A percentile compares a stretch with the other conserved stretches of the same genome.
Conservation (phyloP, 2,113 vertebrate genomes). For the Hemibagrus wyckioides region DNA sequence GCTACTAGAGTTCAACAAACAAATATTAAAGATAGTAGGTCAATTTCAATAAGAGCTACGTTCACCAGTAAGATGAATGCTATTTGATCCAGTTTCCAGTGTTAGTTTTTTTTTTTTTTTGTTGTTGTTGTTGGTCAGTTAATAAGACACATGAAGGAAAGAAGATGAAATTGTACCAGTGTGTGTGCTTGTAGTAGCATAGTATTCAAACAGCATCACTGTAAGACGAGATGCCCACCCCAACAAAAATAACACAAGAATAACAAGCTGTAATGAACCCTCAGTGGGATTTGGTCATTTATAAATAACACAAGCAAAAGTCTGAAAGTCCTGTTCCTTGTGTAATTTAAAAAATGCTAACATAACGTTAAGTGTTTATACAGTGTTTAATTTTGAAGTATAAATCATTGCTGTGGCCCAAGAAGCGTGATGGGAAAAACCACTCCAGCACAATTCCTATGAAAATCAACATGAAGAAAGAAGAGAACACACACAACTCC, state of each 20-base stretch:
- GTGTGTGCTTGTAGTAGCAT: conserved; percentile 22
- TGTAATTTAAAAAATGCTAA: neutral
- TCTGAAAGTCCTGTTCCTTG: neutral
- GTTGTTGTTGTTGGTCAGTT: conserved; percentile 23
- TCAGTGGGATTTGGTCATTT: neutral
- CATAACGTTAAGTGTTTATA: neutral
- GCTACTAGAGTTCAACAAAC: conserved; percentile 35
- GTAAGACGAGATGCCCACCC: no score
- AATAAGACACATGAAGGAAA: conserved; percentile 18
- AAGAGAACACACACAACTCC: neutral
- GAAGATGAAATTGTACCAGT: conserved; percentile 1
- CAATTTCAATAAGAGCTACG: conserved; percentile 26
- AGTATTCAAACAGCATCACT: conserved; percentile 16
- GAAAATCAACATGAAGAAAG: neutral
- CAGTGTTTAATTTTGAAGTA: conserved; percentile 8
- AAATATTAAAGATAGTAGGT: conserved; percentile 10
- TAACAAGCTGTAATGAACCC: neutral
- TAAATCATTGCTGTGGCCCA: conserved; percentile 4
- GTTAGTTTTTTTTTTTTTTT: neutral
- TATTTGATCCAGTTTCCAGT: conserved; percentile 42
- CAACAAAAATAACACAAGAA: neutral
- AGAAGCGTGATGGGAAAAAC: neutral
- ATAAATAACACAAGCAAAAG: neutral
- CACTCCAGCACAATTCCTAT: conserved; percentile 21
- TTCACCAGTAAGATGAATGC: conserved; percentile 19